Base-by-base conservation (phyloP, 2,888 invertebrate species). In the Drosophila testacea region DNA sequence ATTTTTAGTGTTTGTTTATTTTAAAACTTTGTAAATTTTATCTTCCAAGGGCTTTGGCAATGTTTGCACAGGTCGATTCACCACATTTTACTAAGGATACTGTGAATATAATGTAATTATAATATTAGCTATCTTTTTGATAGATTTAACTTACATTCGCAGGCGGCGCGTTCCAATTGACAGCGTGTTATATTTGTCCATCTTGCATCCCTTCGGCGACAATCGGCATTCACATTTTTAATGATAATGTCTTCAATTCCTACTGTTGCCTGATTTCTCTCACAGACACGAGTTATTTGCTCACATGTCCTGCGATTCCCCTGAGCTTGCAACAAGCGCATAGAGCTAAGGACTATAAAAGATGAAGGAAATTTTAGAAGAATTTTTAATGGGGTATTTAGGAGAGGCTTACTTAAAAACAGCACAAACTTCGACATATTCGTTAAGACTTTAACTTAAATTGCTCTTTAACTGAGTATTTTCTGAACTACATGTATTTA, bases 171-270 rank as follows among this genome's bases (percentile, higher is more conserved):
- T 6, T 69, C 36, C 52, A 86, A 11, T 32, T 89, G 64, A 30
- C 88, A 86, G 2, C 73, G 81, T 1, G 74, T 27, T 0, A 89
- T 38, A 42, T 69, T 42, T 0, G 32, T 64, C 90, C 90, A 89
- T 5, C 9, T 48, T 1, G 22, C 11, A 10, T 10, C 4, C 0
- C 1, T 0, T 0, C 0, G 6, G 0, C 81, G 61, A 13, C 88
- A 89, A 7, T 42, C 13, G 2, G 2, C 7, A 39, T 86, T 89
- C 2, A 78, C 41, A 2, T 30, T 3, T 10, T 16, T 55, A 0
- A 65, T 68, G 1, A 77, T 36, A 36, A 69, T 77, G 36, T 86
- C 80, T 1, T 50, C 11, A n/a, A 34, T 16, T 48, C 83, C 83
- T 11, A 54, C n/a, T 1, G 9, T 39, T 0, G 3, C 5, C 32